A percentile compares a stretch with the other conserved stretches of the same genome.
These are phyloP conservation scores for Pantherophis vulpinus DNA, from an alignment of 2,797 vertebrate species.

Conservation along the genomic window DNA sequence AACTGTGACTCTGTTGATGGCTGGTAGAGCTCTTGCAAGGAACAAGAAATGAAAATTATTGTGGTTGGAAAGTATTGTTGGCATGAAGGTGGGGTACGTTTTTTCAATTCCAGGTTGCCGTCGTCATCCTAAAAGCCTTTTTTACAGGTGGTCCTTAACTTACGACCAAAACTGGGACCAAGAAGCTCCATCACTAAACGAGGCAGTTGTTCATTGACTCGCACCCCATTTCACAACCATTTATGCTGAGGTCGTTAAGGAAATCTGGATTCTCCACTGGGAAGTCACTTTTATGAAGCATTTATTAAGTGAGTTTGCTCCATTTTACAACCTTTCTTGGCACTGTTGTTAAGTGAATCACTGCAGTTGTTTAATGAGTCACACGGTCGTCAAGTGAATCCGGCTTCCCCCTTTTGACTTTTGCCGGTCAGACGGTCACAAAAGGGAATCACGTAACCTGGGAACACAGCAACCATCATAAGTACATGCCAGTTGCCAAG, in stretches of 20 bases:
- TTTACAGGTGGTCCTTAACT: neutral
- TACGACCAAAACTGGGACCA: neutral
- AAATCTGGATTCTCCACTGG: neutral
- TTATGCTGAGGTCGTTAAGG: neutral
- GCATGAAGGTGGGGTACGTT: neutral
- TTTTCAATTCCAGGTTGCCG: neutral
- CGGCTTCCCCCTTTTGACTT: no score
- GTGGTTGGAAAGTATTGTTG: neutral
- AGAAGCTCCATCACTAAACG: neutral
- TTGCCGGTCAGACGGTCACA: no score
- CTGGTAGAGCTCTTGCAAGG: no score
- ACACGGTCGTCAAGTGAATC: no score
- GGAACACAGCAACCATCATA: no score
- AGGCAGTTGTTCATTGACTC: neutral
- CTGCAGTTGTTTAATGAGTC: no score
- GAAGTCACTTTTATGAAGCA: neutral
- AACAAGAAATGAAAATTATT: no score
- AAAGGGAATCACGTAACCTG: no score
- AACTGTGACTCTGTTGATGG: neutral
- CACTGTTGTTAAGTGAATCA: no score
- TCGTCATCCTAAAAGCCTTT: neutral
- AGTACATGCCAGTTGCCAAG: neutral
- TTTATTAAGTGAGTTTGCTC: no score
- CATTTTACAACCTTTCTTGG: no score
- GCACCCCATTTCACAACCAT: neutral